Conservation (phyloP, 2,888 invertebrate genomes). For the Mesochorus sp. region DNA sequence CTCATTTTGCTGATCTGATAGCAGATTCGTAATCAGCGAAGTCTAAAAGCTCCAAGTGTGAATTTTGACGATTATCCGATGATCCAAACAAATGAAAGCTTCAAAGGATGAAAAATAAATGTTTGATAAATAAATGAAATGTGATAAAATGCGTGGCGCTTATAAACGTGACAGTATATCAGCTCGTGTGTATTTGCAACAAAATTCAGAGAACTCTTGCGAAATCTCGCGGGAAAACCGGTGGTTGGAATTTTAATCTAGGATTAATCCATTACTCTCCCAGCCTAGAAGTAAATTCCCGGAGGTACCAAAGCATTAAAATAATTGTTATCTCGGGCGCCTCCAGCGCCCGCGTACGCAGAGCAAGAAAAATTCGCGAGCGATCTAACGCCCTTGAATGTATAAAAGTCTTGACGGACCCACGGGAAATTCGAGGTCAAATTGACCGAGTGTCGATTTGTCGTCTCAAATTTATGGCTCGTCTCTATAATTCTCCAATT, state of each 20-base stretch:
- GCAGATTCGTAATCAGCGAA: too few relatives aligned
- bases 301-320: conserved; percentile 64
- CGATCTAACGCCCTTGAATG: background rate
- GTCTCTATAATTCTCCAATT: too few relatives aligned
- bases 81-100: too few relatives aligned
- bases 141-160: too few relatives aligned
- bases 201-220: conserved; percentile 37
- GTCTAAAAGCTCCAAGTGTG: too few relatives aligned
- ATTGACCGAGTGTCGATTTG: background rate
- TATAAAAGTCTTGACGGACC: background rate
- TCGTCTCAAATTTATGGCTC: too few relatives aligned
- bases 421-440: background rate
- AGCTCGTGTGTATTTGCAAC: conserved; percentile 18
- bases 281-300: conserved; percentile 62
- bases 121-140: too few relatives aligned
- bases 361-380: background rate
- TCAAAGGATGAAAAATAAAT: too few relatives aligned
- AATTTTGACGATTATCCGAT: too few relatives aligned
- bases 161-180: too few relatives aligned
- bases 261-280: conserved; percentile 63
- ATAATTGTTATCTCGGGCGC: conserved; percentile 61
- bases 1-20: too few relatives aligned
- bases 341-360: background rate
- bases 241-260: conserved; percentile 63
- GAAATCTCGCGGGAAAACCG: conserved; percentile 19